These are phyloP conservation scores for Heliornis fulica DNA, from an alignment of 2,113 vertebrate genomes.

Conservation along the genomic window DNA sequence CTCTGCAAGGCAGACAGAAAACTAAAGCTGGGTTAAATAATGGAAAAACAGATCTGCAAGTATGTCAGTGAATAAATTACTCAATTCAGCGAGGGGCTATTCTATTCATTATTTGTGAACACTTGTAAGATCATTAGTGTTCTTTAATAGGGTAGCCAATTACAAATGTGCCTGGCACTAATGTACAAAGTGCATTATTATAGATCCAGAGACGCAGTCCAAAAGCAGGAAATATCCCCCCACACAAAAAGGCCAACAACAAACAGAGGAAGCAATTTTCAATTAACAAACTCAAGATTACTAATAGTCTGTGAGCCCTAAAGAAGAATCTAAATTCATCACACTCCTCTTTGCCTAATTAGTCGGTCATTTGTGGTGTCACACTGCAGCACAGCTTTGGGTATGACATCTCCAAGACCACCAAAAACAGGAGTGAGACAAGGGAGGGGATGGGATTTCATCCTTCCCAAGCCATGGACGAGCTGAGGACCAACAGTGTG, in stretches of 20 bases:
- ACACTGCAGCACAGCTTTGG: not conserved
- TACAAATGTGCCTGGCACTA: slow-evolving; percentile 56
- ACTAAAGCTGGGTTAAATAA: slow-evolving; percentile 47
- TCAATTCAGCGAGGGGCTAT: slow-evolving; percentile 26
- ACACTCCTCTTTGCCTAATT: not conserved
- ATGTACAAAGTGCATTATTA: slow-evolving; percentile 53
- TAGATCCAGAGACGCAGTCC: slow-evolving; percentile 5
- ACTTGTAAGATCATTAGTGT: slow-evolving; percentile 54
- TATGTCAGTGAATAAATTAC: slow-evolving; percentile 47
- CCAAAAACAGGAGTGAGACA: not conserved
- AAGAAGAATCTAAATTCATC: not conserved
- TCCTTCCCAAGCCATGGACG: not conserved
- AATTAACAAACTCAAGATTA: slow-evolving; percentile 53
- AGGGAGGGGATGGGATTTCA: not conserved
- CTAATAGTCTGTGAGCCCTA: slow-evolving; percentile 23
- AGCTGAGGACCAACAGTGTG: not conserved
- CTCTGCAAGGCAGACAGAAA: not conserved
- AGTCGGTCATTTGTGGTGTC: not conserved
- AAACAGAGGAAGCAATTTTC: slow-evolving; percentile 60
- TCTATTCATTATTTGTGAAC: slow-evolving; percentile 61
- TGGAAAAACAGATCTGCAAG: slow-evolving; percentile 43
- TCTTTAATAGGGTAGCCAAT: slow-evolving; percentile 51
- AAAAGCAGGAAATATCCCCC: slow-evolving; percentile 52
- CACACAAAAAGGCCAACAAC: slow-evolving; percentile 27
- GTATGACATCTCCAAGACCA: not conserved